Percentiles rank a stretch among this genome's conserved stretches.
phyloP scores from a whole-genome alignment of 30 jellyfish, hydroid and myxozoan species.

The Aurelia sp. region DNA sequence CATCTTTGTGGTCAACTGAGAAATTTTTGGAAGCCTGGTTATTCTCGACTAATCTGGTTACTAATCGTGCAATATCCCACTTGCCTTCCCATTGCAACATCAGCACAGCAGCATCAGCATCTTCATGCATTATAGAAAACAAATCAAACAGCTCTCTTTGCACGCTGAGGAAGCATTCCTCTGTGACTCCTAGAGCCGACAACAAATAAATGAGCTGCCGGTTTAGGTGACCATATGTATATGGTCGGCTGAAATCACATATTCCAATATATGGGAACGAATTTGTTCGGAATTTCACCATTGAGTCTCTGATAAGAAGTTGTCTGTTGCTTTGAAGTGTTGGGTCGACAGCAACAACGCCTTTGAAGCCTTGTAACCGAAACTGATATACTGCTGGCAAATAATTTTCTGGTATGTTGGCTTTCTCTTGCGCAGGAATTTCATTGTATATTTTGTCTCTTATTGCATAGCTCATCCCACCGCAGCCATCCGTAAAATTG shows the following conservation, averaged over 20 bases:
- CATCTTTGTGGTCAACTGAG: not conserved
- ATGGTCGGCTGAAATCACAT: constrained; percentile 43
- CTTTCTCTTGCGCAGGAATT: constrained; percentile 13
- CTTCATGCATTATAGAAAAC: constrained; percentile 9
- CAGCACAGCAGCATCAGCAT: constrained; percentile 18
- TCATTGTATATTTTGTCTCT: not conserved
- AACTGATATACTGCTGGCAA: constrained; percentile 36
- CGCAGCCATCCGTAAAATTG: constrained; percentile 42
- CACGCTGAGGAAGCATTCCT: constrained; percentile 12
- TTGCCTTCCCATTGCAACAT: constrained; percentile 20
- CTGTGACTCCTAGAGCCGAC: constrained; percentile 39
- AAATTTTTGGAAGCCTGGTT: not conserved
- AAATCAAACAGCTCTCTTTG: constrained; percentile 16
- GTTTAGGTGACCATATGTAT: constrained; percentile 30
- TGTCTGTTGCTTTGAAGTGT: not conserved
- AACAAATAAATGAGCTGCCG: constrained; percentile 18
- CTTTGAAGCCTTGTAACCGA: constrained; percentile 32
- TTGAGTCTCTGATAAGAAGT: constrained; percentile 15
- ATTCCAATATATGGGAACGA: constrained; percentile 11
- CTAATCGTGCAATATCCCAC: not conserved
- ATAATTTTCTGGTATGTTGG: constrained; percentile 7
- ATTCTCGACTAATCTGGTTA: not conserved
- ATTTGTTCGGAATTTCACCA: constrained; percentile 18
- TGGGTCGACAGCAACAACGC: constrained; percentile 37
- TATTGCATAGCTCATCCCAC: constrained; percentile 5